Base-by-base conservation (phyloP, 1,140 invertebrate genomes). In the Hestina assimilis region DNA sequence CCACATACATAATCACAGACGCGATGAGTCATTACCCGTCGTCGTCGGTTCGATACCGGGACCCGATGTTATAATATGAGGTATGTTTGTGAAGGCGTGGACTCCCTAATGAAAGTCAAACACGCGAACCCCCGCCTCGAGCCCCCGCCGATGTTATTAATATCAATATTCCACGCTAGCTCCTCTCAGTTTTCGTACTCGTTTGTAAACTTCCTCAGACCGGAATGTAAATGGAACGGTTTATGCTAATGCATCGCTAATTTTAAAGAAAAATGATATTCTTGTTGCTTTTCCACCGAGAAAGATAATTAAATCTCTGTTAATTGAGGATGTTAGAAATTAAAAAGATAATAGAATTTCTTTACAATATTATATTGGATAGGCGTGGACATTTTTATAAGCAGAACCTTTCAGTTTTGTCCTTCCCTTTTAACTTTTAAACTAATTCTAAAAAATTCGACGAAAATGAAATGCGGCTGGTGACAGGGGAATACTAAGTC, bases 81-180 rank as follows among this genome's bases (percentile, higher is more conserved):
- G 65, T 60, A 71, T 68, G 56, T 75, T 66, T 69, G 64, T 51
- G 53, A 59, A 76, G 83, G 81, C 61, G 79, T 60, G 79, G 76
- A 53, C 67, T 47, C 62, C 63, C 65, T 84, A 87, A 87, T 87
- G 76, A 82, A 79, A 76, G 72, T 45, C 65, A 78, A 77, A 79
- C 83, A 87, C 77, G 83, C 81, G 60, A 87, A 46, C 69, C 71
- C 26, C 57, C 70, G 61, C 71, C 74, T 69, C 19, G 29, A 43
- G 15, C 50, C 42, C 24, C 55, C 43, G 20, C 45, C 6, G 12
- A 40, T 57, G 47, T 48, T 26, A 47, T 41, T 47, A 56, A 40
- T 47, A 46, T 52, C 33, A 40, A 51, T 46, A 46, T 47, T 46
- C 15, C 41, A 21, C 29, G 31, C 17, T 52, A 6, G 42, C 21